A percentile compares a stretch with the other conserved stretches of the same genome.
Evolutionary conservation across 2,113 vertebrate species (phyloP).

Genomic region (Porphyrio hochstetteri): DNA sequence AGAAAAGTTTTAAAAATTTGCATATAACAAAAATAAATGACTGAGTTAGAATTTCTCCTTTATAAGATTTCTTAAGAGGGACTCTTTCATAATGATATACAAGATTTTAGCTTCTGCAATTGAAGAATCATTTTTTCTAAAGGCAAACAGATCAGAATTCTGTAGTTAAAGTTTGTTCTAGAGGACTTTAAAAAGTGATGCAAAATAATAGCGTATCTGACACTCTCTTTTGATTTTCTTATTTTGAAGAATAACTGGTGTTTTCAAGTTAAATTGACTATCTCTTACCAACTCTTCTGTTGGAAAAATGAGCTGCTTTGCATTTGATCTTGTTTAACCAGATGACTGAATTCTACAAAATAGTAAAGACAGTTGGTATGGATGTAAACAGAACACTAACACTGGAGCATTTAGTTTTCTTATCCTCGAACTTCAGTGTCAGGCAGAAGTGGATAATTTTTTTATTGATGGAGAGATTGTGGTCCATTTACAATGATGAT

Average conservation of each 20-base stretch:
- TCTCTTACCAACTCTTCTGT: neutral
- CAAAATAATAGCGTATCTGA: neutral
- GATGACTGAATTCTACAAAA: constrained; percentile 50
- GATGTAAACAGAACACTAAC: constrained; percentile 44
- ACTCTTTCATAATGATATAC: neutral
- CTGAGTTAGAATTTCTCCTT: neutral
- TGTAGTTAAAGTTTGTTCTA: constrained; percentile 1
- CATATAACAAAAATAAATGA: neutral
- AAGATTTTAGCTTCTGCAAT: neutral
- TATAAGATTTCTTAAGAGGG: constrained; percentile 12
- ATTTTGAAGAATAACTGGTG: constrained; percentile 20
- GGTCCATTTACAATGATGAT: neutral
- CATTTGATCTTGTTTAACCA: constrained; percentile 59
- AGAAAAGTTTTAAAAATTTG: neutral
- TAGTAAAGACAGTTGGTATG: constrained; percentile 46
- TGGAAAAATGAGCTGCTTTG: constrained; percentile 56
- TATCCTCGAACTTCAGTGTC: constrained; percentile 1
- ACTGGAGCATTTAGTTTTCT: constrained; percentile 53
- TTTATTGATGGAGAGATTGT: constrained; percentile 13
- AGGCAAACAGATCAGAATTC: neutral
- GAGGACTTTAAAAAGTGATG: neutral
- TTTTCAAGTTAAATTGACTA: constrained; percentile 18
- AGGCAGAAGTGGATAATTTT: constrained; percentile 34
- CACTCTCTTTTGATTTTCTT: constrained; percentile 3
- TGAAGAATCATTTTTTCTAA: neutral